Conservation (phyloP, 53 echinoderm and acorn worm species). For the Actinopyga echinites region DNA sequence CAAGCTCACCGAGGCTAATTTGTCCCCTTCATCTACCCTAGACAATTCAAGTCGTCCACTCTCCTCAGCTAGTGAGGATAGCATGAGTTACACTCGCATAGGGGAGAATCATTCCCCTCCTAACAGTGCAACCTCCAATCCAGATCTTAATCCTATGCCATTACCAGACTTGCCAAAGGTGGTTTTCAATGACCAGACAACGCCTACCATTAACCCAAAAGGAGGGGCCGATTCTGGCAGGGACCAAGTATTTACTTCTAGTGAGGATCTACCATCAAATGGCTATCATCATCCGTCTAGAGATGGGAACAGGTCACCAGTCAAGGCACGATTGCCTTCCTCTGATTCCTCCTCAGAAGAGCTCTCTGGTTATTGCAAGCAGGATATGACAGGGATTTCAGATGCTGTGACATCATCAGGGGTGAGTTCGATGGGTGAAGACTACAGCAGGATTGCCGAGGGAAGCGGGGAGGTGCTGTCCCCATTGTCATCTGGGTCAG, state of each 20-base stretch:
- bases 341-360: conserved; percentile 13
- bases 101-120: not conserved
- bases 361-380: conserved; percentile 31
- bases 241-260: not conserved
- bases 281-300: not conserved
- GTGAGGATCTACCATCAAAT: not conserved
- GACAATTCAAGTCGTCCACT: conserved; percentile 14
- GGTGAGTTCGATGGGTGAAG: conserved; percentile 25
- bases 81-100: conserved; percentile 23
- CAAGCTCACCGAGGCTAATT: not conserved
- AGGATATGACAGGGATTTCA: not conserved
- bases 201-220: not conserved
- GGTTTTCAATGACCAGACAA: not conserved
- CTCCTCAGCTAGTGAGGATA: conserved; percentile 36
- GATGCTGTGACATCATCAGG: conserved; percentile 5
- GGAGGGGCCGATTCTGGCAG: not conserved
- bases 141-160: not conserved
- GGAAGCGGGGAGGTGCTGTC: not conserved
- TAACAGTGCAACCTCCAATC: not conserved
- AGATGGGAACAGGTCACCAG: not conserved
- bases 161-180: conserved; percentile 8
- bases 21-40: conserved; percentile 4
- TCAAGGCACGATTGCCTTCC: not conserved
- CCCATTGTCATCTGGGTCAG: not conserved
- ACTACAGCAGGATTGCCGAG: conserved; percentile 20